phyloP scores from a whole-genome alignment of 2,797 vertebrate genomes.

The Eulemur rubriventer region DNA sequence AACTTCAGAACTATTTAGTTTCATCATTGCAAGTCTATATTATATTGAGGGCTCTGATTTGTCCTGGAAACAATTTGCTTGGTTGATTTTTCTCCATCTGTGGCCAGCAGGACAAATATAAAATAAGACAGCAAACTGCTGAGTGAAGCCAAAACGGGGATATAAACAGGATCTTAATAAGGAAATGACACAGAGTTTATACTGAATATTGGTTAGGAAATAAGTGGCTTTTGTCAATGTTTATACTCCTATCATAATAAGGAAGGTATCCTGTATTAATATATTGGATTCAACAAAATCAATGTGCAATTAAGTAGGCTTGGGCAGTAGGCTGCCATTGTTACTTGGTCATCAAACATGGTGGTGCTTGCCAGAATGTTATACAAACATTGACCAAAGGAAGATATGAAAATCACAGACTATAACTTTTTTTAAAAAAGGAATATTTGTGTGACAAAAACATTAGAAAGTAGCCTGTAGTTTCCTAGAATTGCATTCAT shows the following conservation, averaged over 20 bases:
- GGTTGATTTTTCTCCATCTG: neutral
- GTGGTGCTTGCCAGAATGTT: neutral
- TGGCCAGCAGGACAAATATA: neutral
- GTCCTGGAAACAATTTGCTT: neutral
- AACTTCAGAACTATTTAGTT: neutral
- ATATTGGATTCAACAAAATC: neutral
- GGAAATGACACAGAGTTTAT: neutral
- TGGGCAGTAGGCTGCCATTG: neutral
- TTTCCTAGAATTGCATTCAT: neutral
- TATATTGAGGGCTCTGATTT: neutral
- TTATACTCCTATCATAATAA: neutral
- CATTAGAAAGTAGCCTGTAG: neutral
- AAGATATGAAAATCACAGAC: neutral
- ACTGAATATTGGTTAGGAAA: neutral
- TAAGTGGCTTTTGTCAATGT: neutral
- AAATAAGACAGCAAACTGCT: neutral
- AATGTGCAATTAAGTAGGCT: too few species aligned
- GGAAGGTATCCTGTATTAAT: neutral
- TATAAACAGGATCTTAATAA: neutral
- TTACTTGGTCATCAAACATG: neutral
- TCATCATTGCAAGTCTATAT: neutral
- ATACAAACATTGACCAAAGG: neutral
- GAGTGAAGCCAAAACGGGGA: neutral
- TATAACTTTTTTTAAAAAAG: neutral
- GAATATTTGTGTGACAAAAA: neutral